A percentile compares a stretch with the other conserved stretches of the same genome.
These are phyloP conservation scores for Spialia ferax DNA, from an alignment of 2,888 invertebrate genomes.

Conservation along the genomic window DNA sequence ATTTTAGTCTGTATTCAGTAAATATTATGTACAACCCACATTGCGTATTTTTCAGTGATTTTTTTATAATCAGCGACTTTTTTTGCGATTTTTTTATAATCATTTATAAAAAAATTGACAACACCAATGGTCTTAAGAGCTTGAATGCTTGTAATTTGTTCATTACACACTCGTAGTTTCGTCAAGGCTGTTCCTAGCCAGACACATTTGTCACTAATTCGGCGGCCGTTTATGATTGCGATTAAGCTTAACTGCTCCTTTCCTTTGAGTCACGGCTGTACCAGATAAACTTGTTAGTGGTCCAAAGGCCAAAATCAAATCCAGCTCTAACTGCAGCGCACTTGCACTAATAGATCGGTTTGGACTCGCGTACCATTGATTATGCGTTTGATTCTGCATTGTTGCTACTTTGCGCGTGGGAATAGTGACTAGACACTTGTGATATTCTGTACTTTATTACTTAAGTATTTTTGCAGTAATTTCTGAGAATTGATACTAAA, in stretches of 20 bases:
- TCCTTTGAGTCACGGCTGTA: slow-evolving; percentile 69
- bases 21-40: too few species aligned
- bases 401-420: neutral
- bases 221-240: slow-evolving; percentile 43
- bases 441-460: neutral
- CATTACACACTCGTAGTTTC: slow-evolving; percentile 11
- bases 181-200: slow-evolving; percentile 38
- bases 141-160: neutral
- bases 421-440: neutral
- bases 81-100: neutral
- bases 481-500: neutral
- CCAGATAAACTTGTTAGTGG: slow-evolving; percentile 60
- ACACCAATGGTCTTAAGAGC: neutral
- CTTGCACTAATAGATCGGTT: slow-evolving; percentile 49
- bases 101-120: neutral
- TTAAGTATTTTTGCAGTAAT: neutral
- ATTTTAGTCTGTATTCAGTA: too few species aligned
- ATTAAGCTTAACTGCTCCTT: slow-evolving; percentile 72
- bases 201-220: slow-evolving; percentile 40
- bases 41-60: neutral
- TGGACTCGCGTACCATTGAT: slow-evolving; percentile 15
- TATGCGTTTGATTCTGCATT: slow-evolving; percentile 2
- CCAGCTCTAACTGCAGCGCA: slow-evolving; percentile 68
- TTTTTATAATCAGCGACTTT: neutral
- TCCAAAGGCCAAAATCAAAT: slow-evolving; percentile 66